A percentile compares a stretch with the other conserved stretches of the same genome.
Evolutionary conservation across 2,113 vertebrate genomes (phyloP).

Genomic region (Bos javanicus): DNA sequence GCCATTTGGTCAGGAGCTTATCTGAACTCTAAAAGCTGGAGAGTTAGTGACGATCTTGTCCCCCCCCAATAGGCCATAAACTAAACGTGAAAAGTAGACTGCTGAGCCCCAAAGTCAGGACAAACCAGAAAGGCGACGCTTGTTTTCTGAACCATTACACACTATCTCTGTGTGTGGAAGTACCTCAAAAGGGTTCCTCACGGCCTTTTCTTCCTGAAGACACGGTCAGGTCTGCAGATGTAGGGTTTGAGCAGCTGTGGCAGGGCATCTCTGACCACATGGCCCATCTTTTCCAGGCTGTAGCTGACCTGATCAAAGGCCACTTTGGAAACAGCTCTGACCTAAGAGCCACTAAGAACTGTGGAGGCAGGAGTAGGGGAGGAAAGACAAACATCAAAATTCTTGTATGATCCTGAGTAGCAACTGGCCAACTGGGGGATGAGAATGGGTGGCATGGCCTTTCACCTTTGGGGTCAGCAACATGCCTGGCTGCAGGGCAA

Average conservation of each 20-base stretch:
- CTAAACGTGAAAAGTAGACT: not conserved
- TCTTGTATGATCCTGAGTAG: constrained; percentile 49
- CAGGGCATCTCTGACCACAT: not conserved
- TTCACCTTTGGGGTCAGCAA: constrained; percentile 17
- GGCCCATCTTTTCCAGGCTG: not conserved
- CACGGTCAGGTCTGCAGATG: not conserved
- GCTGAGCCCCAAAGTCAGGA: not conserved
- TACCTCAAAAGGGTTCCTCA: not conserved
- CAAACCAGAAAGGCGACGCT: not conserved
- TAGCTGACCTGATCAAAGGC: constrained; percentile 27
- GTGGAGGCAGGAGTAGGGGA: constrained; percentile 65
- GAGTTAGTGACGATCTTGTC: not conserved
- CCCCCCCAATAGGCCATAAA: not conserved
- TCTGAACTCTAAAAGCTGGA: not conserved
- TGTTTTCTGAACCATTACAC: not conserved
- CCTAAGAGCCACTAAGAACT: constrained; percentile 37
- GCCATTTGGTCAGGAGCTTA: not conserved
- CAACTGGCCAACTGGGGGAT: constrained; percentile 6
- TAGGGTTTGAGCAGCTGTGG: not conserved
- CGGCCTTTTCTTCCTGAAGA: not conserved
- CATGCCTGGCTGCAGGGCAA: not conserved
- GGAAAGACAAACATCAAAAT: constrained; percentile 74
- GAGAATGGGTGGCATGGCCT: constrained; percentile 2
- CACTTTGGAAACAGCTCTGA: constrained; percentile 10
- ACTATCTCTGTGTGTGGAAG: not conserved